Evolutionary conservation across 2,797 vertebrate genomes (phyloP), one percentile per base, ranked within the genome.

Genomic region (Gymnoscopelus microlampas): DNA sequence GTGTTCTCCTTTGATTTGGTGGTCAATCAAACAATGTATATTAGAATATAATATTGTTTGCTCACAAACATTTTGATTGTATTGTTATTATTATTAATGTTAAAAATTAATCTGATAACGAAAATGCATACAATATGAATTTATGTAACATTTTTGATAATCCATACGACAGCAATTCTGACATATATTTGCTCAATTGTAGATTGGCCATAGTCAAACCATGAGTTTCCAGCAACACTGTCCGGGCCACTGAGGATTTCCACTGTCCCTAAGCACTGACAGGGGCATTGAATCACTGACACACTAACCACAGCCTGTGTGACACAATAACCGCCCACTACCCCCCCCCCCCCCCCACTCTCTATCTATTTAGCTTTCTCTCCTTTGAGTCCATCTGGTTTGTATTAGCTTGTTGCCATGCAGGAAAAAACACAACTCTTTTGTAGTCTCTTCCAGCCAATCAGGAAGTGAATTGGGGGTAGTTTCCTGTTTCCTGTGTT

Each of bases 401-500:
- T 81, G 83, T 91, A 85, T 87, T 91, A 93, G 83, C 85, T 85
- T 86, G 82, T 92, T 91, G 89, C 92, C 88, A 91, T 87, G 93
- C 92, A 95, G 93, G 93, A 94, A 90, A 93, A 91, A 91, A 89
- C 74, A 88, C 85, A 77, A 84, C 77, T 83, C 87, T 91, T 90
- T 93, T 92, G 86, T 92, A 93, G 92, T 89, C 85, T 88, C 82
- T 90, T 89, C 83, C 88, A 92, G 90, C 91, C 92, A 94, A 93
- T 93, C 92, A 91, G 85, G 92, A 94, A 91, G 91, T 85, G 89
- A 83, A 92, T 85, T 77, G 85, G 90, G 89, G 92, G 92, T 81
- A 77, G 92, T 92, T 95, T 96, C 94, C 95, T 88, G 93, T 94
- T 96, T 96, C 94, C 95, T 94, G 88, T 85, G 71, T 83, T 87